Evolutionary conservation across 2,888 invertebrate genomes (phyloP).

Genomic region (Plebejus melissa): DNA sequence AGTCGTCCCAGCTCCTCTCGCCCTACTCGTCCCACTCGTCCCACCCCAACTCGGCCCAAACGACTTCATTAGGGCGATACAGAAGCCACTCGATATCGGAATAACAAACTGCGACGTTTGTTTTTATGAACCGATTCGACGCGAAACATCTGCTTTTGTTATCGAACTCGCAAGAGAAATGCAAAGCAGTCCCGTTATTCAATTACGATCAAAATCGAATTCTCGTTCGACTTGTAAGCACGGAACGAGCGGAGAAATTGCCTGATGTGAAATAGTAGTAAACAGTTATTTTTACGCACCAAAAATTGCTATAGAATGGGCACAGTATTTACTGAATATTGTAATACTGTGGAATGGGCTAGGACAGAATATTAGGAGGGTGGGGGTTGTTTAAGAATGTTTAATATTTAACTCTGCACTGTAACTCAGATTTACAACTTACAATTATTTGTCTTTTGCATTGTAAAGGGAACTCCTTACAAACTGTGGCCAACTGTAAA

Average conservation of each 20-base stretch:
- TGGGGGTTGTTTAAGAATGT: neutral
- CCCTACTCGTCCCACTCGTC: neutral
- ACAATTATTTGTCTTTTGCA: constrained; percentile 2
- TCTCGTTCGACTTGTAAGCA: neutral
- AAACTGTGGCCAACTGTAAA: neutral
- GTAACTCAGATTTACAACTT: neutral
- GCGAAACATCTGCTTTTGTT: constrained; percentile 18
- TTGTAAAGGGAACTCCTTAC: neutral
- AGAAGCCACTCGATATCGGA: constrained; percentile 14
- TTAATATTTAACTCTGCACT: neutral
- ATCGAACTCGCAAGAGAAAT: constrained; percentile 3
- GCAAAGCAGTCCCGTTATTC: neutral
- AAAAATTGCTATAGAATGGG: neutral
- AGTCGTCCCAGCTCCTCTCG: neutral
- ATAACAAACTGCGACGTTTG: neutral
- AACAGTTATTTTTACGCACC: neutral
- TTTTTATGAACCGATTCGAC: neutral
- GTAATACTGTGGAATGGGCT: too few relatives aligned
- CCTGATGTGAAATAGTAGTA: neutral
- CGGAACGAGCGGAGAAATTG: neutral
- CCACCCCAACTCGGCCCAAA: neutral
- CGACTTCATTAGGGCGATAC: constrained; percentile 3
- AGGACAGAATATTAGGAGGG: too few relatives aligned
- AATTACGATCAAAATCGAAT: neutral
- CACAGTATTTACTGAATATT: too few relatives aligned